Evolutionary conservation across 2,888 invertebrate genomes (phyloP).

Genomic region (Bibio marci): DNA sequence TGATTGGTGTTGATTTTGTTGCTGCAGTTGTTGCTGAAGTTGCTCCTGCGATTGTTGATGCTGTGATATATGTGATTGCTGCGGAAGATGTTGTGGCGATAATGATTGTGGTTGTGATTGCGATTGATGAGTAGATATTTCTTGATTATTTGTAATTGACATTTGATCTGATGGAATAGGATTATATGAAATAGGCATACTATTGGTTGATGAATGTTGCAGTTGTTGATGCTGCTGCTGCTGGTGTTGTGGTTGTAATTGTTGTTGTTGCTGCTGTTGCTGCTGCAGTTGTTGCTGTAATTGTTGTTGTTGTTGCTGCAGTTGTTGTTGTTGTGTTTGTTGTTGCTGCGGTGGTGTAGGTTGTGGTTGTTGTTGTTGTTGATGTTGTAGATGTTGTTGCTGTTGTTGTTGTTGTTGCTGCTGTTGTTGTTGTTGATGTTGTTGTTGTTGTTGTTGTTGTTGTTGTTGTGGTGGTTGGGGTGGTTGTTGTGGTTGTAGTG

Average conservation of each 20-base stretch:
- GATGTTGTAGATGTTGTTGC: conserved; percentile 10
- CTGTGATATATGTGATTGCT: conserved; percentile 18
- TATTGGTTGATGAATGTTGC: too few relatives aligned
- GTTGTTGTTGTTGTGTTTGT: not conserved
- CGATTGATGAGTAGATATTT: too few relatives aligned
- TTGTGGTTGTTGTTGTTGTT: conserved; percentile 7
- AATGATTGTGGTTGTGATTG: too few relatives aligned
- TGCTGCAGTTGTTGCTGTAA: not conserved
- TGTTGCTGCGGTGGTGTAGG: not conserved
- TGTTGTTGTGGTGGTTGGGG: not conserved
- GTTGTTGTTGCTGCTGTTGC: conserved; percentile 1
- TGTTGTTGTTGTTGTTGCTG: conserved; percentile 2
- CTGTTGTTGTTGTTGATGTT: not conserved
- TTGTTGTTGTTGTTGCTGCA: not conserved
- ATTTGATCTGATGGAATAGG: too few relatives aligned
- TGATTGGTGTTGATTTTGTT: too few relatives aligned
- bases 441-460: conserved; percentile 3
- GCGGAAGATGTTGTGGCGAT: too few relatives aligned
- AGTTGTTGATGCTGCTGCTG: too few relatives aligned
- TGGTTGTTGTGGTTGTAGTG: not conserved
- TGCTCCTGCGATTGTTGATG: conserved; percentile 24
- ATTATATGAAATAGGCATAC: too few relatives aligned
- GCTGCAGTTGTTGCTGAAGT: too few relatives aligned
- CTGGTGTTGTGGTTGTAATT: not conserved
- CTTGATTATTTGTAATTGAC: too few relatives aligned